These are phyloP conservation scores for Girardinichthys multiradiatus DNA, from an alignment of 2,113 vertebrate genomes.

Conservation along the genomic window DNA sequence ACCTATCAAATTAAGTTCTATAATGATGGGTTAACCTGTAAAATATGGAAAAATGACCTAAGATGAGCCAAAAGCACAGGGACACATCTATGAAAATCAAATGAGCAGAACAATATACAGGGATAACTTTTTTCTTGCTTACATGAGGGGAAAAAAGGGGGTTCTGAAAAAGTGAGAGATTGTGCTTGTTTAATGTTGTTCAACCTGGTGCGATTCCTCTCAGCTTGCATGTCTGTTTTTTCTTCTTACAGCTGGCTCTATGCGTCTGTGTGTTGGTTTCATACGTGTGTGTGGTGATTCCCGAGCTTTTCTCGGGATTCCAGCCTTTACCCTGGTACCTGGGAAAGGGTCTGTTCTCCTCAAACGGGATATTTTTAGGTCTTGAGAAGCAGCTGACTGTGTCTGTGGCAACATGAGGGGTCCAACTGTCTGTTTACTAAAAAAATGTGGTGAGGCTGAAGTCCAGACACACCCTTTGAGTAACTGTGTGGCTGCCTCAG, in stretches of 20 bases:
- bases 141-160: background rate
- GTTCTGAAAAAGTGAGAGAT: background rate
- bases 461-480: constrained; percentile 3
- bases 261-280: constrained; percentile 11
- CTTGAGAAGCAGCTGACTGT: constrained; percentile 59
- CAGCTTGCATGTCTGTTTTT: constrained; percentile 9
- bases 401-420: constrained; percentile 27
- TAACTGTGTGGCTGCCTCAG: background rate
- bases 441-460: constrained; percentile 37
- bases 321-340: constrained; percentile 74
- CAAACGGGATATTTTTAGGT: constrained; percentile 65
- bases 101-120: background rate
- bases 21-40: background rate
- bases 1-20: background rate
- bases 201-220: background rate
- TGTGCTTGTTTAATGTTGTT: background rate
- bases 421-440: constrained; percentile 31
- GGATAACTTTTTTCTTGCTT: background rate
- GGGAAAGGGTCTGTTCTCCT: constrained; percentile 57
- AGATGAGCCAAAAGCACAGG: background rate
- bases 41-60: background rate
- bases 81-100: background rate
- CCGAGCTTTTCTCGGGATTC: constrained; percentile 57
- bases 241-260: background rate
- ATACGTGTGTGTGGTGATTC: background rate